Base-by-base conservation (phyloP, 1,140 invertebrate genomes). In the Drosophila paulistorum region DNA sequence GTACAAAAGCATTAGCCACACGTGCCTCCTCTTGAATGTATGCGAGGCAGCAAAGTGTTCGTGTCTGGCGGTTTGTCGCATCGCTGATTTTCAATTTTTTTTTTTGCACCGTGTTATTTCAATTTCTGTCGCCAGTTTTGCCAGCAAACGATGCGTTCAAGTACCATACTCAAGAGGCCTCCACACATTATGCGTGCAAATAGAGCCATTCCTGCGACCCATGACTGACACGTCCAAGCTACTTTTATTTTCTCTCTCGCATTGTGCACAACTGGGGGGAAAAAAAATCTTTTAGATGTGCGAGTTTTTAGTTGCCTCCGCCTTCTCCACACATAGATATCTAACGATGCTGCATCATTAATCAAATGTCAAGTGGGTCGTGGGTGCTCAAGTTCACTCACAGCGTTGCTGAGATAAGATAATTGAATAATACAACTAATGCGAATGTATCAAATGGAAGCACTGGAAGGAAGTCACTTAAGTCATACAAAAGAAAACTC, bases 381-480 rank as follows among this genome's bases (percentile, higher is more conserved):
- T 45, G 58, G 30, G 54, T 64, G 61, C 61, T 68, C 30, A 54
- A 64, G 59, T 57, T 68, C 20, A 20, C 6, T 26, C 33, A 20
- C 42, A 48, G 23, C 14, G 5, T 17, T 48, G 42, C 35, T 10
- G 17, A 65, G 62, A 65, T 66, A 69, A 68, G 59, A 75, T 82
- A 78, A 82, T 82, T 78, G 72, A 82, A 82, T 81, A 67, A 67
- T 54, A 41, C 37, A 66, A 65, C 48, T 60, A 70, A 76, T 62
- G 60, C 64, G 48, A 62, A 62, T 66, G 63, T 35, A 33, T 62
- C 39, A 37, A 20, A 17, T 59, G 57, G 57, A 59, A 39, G 4
- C 57, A 37, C 35, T 30, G 7, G 1, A 64, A 41, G 20, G 20
- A 35, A 5, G 5, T n/a, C 17, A 39, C 30, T 55, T 7, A 17